These are phyloP conservation scores for Lomographa bimaculata DNA, from an alignment of 2,888 invertebrate genomes.

Conservation along the genomic window DNA sequence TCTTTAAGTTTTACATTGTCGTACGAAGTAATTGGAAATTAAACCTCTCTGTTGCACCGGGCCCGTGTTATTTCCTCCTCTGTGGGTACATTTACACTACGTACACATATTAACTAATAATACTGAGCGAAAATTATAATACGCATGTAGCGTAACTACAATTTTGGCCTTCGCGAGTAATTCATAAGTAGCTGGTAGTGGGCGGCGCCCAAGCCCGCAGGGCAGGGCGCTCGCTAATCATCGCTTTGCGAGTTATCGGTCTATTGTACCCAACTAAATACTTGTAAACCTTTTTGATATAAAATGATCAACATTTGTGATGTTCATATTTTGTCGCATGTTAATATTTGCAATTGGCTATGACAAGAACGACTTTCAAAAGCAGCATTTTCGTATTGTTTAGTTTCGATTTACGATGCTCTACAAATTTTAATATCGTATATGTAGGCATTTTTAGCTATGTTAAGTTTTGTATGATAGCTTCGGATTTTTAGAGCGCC, in stretches of 20 bases:
- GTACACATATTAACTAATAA: conserved; percentile 67
- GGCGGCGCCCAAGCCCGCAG: conserved; percentile 4
- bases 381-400: too few species aligned
- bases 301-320: too few species aligned
- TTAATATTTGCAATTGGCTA: too few species aligned
- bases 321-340: too few species aligned
- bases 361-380: too few species aligned
- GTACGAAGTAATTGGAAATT: conserved; percentile 43
- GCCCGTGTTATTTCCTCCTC: conserved; percentile 59
- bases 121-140: conserved; percentile 76
- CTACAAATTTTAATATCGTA: too few species aligned
- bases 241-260: conserved; percentile 16
- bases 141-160: conserved; percentile 69
- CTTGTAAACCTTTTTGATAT: conserved; percentile 24
- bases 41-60: conserved; percentile 56
- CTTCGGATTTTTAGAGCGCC: too few species aligned
- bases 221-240: conserved; percentile 19
- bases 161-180: conserved; percentile 78
- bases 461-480: too few species aligned
- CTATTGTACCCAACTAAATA: conserved; percentile 29
- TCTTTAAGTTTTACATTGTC: conserved; percentile 42
- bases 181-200: conserved; percentile 44
- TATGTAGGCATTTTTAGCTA: too few species aligned
- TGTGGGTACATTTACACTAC: conserved; percentile 47
- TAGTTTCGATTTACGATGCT: too few species aligned